These are phyloP conservation scores for Proterorhinus semilunaris DNA, from an alignment of 2,113 vertebrate species.

Conservation along the genomic window DNA sequence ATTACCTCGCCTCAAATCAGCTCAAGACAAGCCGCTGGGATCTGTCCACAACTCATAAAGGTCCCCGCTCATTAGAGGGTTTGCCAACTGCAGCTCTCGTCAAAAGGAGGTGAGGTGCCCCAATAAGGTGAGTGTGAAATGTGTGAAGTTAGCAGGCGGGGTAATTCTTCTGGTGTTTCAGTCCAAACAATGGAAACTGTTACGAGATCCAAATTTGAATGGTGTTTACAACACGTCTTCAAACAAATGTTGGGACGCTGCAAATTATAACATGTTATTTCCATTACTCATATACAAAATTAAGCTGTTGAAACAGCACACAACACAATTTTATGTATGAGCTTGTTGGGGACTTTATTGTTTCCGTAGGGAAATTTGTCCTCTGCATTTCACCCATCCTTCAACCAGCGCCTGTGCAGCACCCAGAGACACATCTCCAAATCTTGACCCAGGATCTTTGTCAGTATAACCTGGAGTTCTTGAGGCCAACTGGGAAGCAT, in stretches of 20 bases:
- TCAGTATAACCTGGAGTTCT: too few species aligned
- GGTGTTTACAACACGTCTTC: conserved; percentile 5
- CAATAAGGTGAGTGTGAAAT: conserved; percentile 41
- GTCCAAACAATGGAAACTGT: conserved; percentile 42
- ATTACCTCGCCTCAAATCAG: conserved; percentile 79
- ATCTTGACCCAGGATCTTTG: too few species aligned
- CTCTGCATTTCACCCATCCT: too few species aligned
- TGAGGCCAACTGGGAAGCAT: too few species aligned
- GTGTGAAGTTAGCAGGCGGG: conserved; percentile 27
- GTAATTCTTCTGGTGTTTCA: conserved; percentile 47
- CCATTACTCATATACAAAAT: too few species aligned
- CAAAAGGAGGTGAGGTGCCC: conserved; percentile 46
- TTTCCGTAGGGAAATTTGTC: too few species aligned
- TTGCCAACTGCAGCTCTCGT: conserved; percentile 44
- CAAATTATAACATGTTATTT: not conserved
- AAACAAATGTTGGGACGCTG: not conserved
- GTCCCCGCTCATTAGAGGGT: conserved; percentile 68
- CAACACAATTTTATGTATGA: too few species aligned
- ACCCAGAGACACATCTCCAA: too few species aligned
- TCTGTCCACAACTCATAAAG: conserved; percentile 78
- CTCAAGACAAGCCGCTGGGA: conserved; percentile 73
- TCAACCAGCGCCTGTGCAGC: too few species aligned
- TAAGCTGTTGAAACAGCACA: too few species aligned
- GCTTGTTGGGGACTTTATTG: too few species aligned
- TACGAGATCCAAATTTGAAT: conserved; percentile 63